Evolutionary conservation across 2,113 vertebrate species (phyloP), one percentile per base, ranked within the genome.

Genomic region (Phasianus colchicus): DNA sequence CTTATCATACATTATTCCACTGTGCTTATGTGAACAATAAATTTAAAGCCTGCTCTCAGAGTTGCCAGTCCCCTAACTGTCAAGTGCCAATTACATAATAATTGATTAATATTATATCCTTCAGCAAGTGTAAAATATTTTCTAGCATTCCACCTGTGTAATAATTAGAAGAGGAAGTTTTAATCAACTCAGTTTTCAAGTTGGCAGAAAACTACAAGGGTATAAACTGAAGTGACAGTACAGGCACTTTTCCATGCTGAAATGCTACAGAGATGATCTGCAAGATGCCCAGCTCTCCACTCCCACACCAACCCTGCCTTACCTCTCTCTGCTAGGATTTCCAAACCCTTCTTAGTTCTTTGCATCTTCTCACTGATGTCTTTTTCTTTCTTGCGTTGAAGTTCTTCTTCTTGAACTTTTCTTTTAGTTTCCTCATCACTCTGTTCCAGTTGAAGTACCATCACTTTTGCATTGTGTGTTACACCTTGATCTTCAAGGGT

Each of bases 251-350:
- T 47, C 21, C 13, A 14, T 0, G 1, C 1, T 70, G 19, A 29
- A 74, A 88, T 20, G 30, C 36, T 17, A 54, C 11, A 4, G 16
- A 74, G 19, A 88, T 66, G 11, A 6, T 6, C 57, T 32, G 54
- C 30, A 57, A 57, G 58, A 60, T 6, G 50, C 0, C 1, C 19
- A 81, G 3, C 22, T 60, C 1, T 2, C 8, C 4, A 19, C 3
- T 5, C 0, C 6, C 15, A 76, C 40, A 48, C 13, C 34, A 57
- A 47, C 19, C 2, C 13, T 29, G 13, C 25, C 18, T 89, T 69
- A 98, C 99, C 99, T 98, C 99, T 98, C 91, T 99, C 98, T 2
- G 99, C 99, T 43, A 99, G 98, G 71, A 99, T 99, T 98, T 99
- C 98, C 79, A 99, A 98, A 1, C 99, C 99, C 43, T 98, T 98